Base-by-base conservation (phyloP, 2,113 vertebrate genomes). In the Tor tambroides region DNA sequence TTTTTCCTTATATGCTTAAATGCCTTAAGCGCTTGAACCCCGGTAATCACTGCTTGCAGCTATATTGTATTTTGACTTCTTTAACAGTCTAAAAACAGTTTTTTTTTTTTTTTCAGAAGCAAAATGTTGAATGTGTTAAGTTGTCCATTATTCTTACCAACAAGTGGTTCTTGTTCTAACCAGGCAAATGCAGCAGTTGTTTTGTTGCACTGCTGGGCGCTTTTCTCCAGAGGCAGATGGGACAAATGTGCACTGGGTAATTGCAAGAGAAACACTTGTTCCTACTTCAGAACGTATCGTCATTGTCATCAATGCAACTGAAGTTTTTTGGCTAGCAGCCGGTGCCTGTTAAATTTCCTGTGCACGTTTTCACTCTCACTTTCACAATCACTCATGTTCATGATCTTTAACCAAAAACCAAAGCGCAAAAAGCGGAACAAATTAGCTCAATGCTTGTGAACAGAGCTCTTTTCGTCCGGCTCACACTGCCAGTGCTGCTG, bases 401-500 rank as follows among this genome's bases (percentile, higher is more conserved):
- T 82, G 41, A 49, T 67, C 15, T 49, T 82, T 49, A 82, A 82
- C 59, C 26, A 67, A 82, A 67, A 83, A 69, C 26, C 80, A 23
- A 43, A 63, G n/a, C 0, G 4, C 79, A 30, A 26, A 81, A 61
- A 43, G 35, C 5, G 2, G n/a, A 83, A 83, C n/a, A 69, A 69
- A 83, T 83, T 51, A 83, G 19, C 28, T 83, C 38, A 83, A 51
- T 69, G 26, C 26, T 41, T 80, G 54, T 67, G 80, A 65, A 30
- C 80, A 81, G 38, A 65, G 28, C 56, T 51, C 14, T 69, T 69
- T 69, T 49, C n/a, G 3, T 63, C n/a, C n/a, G 4, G 14, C n/a
- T 81, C 19, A 2, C 10, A 7, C 32, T 26, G 32, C 9, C 28
- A 35, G 5, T 56, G 77, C 28, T 14, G 54, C 32, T 5, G 0